Percentiles rank a stretch among this genome's conserved stretches.
Conservation (phyloP, 2,888 invertebrate genomes). For the Oligia latruncula region DNA sequence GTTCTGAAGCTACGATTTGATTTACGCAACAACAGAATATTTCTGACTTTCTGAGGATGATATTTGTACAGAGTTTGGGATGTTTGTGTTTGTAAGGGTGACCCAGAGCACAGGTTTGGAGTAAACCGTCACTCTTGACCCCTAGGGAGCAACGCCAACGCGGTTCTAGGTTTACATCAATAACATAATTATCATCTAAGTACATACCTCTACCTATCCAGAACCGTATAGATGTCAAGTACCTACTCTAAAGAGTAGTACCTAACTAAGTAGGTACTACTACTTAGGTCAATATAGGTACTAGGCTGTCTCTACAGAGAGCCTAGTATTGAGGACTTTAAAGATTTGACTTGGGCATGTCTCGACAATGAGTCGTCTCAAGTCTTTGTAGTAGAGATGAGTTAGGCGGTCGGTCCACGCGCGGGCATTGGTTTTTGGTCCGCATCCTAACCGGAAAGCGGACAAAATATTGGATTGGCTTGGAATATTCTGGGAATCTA, state of each 20-base stretch:
- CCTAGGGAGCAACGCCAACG: neutral
- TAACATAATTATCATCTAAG: neutral
- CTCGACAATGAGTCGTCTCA: neutral
- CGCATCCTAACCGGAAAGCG: neutral
- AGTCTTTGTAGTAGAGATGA: neutral
- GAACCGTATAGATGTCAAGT: neutral
- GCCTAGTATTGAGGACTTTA: neutral
- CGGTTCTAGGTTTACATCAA: neutral
- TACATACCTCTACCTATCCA: neutral
- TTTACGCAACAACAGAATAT: conserved; percentile 11
- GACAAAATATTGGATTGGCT: neutral
- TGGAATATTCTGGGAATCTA: neutral
- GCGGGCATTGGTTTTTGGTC: neutral
- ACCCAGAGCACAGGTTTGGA: neutral
- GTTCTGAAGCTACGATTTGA: neutral
- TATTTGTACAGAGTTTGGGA: neutral
- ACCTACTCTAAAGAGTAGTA: neutral
- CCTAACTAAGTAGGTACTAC: too few species aligned
- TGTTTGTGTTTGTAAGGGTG: conserved; percentile 17
- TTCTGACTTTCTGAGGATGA: conserved; percentile 4
- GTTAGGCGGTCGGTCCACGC: too few species aligned
- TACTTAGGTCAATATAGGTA: neutral
- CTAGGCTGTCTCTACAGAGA: neutral
- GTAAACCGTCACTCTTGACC: conserved; percentile 12
- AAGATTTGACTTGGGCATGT: neutral